phyloP scores from a whole-genome alignment of 2,113 vertebrate species.

The Callocephalon fimbriatum region DNA sequence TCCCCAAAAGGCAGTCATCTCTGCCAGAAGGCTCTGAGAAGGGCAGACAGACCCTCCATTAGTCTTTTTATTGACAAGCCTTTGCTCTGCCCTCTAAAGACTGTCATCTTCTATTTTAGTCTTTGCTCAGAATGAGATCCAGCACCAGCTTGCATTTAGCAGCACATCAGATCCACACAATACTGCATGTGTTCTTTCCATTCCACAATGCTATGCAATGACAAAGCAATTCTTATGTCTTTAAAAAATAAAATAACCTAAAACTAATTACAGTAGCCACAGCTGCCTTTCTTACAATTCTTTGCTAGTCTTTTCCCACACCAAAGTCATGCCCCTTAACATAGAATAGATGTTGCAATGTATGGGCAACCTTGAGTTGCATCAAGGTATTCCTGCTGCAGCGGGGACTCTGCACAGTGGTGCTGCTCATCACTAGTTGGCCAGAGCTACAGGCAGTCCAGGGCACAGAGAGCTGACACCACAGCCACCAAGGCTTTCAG shows the following conservation, averaged over 20 bases:
- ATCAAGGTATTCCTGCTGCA: not conserved
- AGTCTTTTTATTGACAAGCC: not conserved
- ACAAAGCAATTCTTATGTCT: not conserved
- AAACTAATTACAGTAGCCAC: not conserved
- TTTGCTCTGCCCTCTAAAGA: not conserved
- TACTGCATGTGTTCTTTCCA: rapidly evolving
- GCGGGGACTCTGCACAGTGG: rapidly evolving
- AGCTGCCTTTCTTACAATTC: not conserved
- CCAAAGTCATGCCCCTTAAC: not conserved
- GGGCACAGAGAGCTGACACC: not conserved
- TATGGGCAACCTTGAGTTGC: rapidly evolving
- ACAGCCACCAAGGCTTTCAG: not conserved
- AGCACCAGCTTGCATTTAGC: not conserved
- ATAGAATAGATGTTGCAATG: not conserved
- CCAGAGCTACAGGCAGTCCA: not conserved
- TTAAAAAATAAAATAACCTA: too few relatives aligned
- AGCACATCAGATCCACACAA: too few relatives aligned
- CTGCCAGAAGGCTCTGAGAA: not conserved
- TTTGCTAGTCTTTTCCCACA: not conserved
- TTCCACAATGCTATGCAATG: not conserved
- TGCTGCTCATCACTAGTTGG: not conserved
- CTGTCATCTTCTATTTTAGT: not conserved
- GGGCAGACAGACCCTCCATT: not conserved
- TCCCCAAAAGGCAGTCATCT: not conserved
- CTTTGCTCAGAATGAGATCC: not conserved